Conservation (phyloP, 2,113 vertebrate species). For the Charadrius vociferus region DNA sequence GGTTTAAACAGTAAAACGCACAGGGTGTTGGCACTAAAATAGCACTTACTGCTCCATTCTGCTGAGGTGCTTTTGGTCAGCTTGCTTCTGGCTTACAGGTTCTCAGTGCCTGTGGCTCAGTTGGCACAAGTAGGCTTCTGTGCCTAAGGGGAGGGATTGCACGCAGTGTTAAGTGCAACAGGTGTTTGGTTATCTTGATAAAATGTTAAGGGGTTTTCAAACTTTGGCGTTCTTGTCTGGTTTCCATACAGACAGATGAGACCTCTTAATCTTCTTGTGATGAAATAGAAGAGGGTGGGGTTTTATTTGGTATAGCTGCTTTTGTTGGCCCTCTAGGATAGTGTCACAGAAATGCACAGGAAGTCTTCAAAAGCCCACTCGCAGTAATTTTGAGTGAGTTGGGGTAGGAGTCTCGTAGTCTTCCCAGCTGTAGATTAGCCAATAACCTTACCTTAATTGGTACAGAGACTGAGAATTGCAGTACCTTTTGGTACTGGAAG, state of each 20-base stretch:
- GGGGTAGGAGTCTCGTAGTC: background rate
- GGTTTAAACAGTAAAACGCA: background rate
- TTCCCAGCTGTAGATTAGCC: background rate
- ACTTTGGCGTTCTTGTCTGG: background rate
- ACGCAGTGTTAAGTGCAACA: background rate
- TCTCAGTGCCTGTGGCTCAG: background rate
- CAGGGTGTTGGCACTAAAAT: background rate
- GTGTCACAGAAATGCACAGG: background rate
- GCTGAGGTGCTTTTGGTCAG: background rate
- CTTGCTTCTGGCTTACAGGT: background rate
- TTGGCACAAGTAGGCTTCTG: background rate
- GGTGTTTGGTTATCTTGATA: background rate
- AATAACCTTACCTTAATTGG: background rate
- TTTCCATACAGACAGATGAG: background rate
- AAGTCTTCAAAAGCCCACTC: background rate
- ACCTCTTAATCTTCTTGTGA: background rate
- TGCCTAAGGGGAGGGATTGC: background rate
- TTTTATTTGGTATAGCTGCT: background rate
- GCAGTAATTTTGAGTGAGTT: background rate
- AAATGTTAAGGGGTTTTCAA: background rate
- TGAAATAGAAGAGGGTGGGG: background rate
- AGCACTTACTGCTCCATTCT: background rate
- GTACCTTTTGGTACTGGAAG: background rate
- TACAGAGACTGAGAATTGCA: background rate
- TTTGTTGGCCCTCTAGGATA: background rate